Base-by-base conservation (phyloP, 2,113 vertebrate genomes). In the Cardinalis cardinalis region DNA sequence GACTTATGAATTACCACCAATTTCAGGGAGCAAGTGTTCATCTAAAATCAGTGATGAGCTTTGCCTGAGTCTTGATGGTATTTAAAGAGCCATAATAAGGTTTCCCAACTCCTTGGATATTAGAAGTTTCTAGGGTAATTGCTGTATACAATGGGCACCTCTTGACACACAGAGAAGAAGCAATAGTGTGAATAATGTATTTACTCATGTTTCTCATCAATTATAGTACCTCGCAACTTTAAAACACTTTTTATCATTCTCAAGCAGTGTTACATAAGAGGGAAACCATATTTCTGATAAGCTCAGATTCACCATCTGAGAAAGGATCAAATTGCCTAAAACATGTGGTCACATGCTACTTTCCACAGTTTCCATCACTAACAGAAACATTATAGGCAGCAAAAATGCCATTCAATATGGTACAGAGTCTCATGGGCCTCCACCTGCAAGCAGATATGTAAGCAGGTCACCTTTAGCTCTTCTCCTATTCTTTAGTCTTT, bases 351-450 rank as follows among this genome's bases (percentile, higher is more conserved):
- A 72, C 0, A 0, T 56, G 38, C 38, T 61, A 36, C 72, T 75
- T 91, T 66, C 56, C 48, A 84, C 61, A 36, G 64, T 81, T 64
- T 68, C 70, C 32, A 69, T 53, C 21, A 3, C 58, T 32, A 73
- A 23, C 15, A 85, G 88, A 87, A 94, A 88, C 32, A 49, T 56
- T 78, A 84, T 17, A 79, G 63, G 78, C 53, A 92, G 43, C 31
- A 91, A 91, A 89, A 95, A 76, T 58, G 66, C 23, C 66, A 69
- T 83, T 89, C 60, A 87, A 31, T 77, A 88, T 51, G 65, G 32
- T 25, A 70, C 10, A 17, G 43, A 70, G 52, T 49, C 53, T 49
- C 19, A 2, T 9, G 44, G 38, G 40, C 58, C 44, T 84, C 56
- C 43, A 79, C 12, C 6, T 82, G 38, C 77, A 26, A 66, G 76